A percentile compares a stretch with the other conserved stretches of the same genome.
Evolutionary conservation across 2,888 invertebrate genomes (phyloP).

Genomic region (Dysmachus trigonus): DNA sequence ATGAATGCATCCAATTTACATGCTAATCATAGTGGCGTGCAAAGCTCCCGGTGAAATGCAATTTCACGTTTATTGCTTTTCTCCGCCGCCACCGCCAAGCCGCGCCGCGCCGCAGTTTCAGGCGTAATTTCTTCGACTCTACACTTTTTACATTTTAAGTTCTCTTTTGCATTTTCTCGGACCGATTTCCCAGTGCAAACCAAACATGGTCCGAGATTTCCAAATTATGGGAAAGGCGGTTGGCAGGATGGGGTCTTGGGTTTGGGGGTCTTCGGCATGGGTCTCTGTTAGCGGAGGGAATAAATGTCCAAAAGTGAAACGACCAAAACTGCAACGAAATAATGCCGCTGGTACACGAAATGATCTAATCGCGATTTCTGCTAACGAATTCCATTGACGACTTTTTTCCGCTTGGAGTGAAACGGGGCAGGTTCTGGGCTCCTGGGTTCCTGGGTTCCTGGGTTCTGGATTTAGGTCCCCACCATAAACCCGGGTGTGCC

Average conservation of each 20-base stretch:
- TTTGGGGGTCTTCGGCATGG: background rate
- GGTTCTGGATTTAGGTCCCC: too few species aligned
- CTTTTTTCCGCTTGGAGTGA: background rate
- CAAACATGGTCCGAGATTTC: background rate
- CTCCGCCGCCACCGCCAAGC: too few species aligned
- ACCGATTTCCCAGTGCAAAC: background rate
- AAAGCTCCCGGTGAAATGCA: constrained; percentile 2
- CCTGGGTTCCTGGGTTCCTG: too few species aligned
- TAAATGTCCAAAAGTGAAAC: constrained; percentile 14
- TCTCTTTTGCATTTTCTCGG: background rate
- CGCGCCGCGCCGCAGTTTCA: too few species aligned
- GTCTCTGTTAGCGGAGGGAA: background rate
- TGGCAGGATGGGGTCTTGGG: background rate
- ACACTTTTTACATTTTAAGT: background rate
- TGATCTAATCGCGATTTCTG: constrained; percentile 27
- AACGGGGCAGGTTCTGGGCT: background rate
- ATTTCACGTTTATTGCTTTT: constrained; percentile 24
- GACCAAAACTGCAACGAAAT: constrained; percentile 1
- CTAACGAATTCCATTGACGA: constrained; percentile 17
- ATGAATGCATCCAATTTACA: constrained; percentile 34
- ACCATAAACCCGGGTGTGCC: background rate
- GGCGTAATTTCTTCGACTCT: background rate
- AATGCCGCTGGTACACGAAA: constrained; percentile 10
- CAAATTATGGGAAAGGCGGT: background rate
- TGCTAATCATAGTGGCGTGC: constrained; percentile 32